These are phyloP conservation scores for Heliocidaris erythrogramma DNA, from an alignment of 35 echinoderm and acorn worm genomes.

Conservation along the genomic window DNA sequence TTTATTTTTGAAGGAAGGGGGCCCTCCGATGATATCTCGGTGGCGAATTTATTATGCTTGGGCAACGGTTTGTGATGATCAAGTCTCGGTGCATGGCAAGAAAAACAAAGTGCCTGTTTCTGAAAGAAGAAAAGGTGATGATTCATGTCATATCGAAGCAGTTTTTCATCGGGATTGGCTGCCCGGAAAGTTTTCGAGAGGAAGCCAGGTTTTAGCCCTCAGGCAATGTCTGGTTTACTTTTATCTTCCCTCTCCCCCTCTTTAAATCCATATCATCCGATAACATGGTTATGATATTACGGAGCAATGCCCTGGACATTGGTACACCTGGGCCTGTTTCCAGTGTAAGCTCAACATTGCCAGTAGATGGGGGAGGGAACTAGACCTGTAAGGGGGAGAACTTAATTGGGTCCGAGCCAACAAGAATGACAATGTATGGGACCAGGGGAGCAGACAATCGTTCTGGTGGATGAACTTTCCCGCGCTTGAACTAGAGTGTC, in stretches of 20 bases:
- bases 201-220: constrained; percentile 24
- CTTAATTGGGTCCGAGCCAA: constrained; percentile 4
- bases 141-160: neutral
- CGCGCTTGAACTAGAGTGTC: neutral
- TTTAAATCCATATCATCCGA: constrained; percentile 9
- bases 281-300: neutral
- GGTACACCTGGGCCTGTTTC: neutral
- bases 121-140: constrained; percentile 20
- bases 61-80: constrained; percentile 41
- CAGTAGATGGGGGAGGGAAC: neutral
- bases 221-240: constrained; percentile 24
- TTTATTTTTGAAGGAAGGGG: constrained; percentile 45
- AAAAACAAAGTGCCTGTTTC: constrained; percentile 27
- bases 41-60: constrained; percentile 39
- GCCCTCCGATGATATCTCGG: constrained; percentile 15
- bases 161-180: neutral
- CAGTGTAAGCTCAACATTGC: neutral
- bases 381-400: neutral
- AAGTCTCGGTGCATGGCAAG: constrained; percentile 32
- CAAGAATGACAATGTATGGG: constrained; percentile 34
- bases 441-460: constrained; percentile 5
- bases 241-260: neutral
- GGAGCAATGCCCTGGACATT: neutral
- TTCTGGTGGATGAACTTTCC: constrained; percentile 15
- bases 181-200: neutral